Conservation (phyloP, 2,113 vertebrate species). For the Hystrix cristata region DNA sequence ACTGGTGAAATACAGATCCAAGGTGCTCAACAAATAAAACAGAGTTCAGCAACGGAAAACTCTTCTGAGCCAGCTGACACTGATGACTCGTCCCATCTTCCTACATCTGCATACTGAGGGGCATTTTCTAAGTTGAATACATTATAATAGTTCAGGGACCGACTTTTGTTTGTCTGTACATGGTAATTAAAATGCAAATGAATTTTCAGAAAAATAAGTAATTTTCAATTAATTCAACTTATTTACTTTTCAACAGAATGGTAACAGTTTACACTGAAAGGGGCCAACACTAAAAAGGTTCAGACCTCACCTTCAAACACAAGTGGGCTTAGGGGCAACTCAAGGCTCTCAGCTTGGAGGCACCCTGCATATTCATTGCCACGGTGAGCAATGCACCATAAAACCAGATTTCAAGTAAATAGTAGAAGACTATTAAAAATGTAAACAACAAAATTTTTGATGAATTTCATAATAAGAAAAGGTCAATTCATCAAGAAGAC, state of each 20-base stretch:
- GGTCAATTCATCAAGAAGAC: neutral
- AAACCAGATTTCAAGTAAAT: neutral
- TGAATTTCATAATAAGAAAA: neutral
- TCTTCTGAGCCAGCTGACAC: too few relatives aligned
- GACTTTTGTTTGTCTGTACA: neutral
- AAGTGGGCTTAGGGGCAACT: neutral
- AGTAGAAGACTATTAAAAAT: neutral
- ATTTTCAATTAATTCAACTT: neutral
- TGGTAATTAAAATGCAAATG: neutral
- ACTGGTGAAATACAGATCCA: neutral
- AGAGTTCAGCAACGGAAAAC: neutral
- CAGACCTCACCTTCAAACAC: neutral
- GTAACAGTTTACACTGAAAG: conserved; percentile 1
- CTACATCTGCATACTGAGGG: neutral
- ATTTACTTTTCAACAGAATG: neutral
- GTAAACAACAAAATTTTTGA: neutral
- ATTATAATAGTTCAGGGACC: neutral
- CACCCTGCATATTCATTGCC: neutral
- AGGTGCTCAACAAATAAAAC: neutral
- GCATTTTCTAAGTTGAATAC: neutral
- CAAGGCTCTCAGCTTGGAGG: neutral
- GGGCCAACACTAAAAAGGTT: conserved; percentile 10
- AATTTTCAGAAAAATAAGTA: neutral
- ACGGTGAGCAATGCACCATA: neutral
- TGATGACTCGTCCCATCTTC: neutral